phyloP scores from a whole-genome alignment of 2,797 vertebrate genomes.

The Falco cherrug region DNA sequence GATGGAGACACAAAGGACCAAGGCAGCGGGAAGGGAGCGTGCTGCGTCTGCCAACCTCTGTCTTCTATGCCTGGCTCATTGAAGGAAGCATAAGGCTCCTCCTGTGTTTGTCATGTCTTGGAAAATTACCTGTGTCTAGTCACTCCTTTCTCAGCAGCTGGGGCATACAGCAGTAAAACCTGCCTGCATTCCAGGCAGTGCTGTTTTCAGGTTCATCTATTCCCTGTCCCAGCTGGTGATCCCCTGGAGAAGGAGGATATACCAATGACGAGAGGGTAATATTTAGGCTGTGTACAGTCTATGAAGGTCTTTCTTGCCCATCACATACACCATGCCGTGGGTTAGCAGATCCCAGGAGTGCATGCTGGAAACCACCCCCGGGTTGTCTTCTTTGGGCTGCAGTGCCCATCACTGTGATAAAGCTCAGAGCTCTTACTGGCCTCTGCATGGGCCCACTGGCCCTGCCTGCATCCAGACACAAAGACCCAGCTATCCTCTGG shows the following conservation, averaged over 20 bases:
- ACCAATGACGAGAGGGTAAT: not conserved
- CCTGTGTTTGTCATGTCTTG: not conserved
- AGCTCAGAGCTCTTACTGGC: not conserved
- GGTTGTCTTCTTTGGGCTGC: not conserved
- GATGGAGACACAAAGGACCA: not conserved
- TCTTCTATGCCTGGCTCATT: not conserved
- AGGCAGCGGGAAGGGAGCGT: not conserved
- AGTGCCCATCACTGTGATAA: not conserved
- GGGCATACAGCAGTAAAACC: not conserved
- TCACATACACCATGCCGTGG: not conserved
- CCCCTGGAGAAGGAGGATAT: not conserved
- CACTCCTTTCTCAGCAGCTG: not conserved
- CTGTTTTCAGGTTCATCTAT: not conserved
- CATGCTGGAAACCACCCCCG: not conserved
- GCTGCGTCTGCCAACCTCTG: not conserved
- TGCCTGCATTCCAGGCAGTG: not conserved
- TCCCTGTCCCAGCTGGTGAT: not conserved
- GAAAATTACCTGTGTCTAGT: not conserved
- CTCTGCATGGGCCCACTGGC: not conserved
- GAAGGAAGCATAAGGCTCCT: not conserved
- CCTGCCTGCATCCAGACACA: not conserved
- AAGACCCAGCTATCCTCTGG: not conserved
- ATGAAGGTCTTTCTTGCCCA: not conserved
- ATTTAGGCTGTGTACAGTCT: not conserved
- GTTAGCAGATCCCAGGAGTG: not conserved